Percentiles rank a stretch among this genome's conserved stretches.
phyloP scores from a whole-genome alignment of 2,113 vertebrate species.

The Strigops habroptila region DNA sequence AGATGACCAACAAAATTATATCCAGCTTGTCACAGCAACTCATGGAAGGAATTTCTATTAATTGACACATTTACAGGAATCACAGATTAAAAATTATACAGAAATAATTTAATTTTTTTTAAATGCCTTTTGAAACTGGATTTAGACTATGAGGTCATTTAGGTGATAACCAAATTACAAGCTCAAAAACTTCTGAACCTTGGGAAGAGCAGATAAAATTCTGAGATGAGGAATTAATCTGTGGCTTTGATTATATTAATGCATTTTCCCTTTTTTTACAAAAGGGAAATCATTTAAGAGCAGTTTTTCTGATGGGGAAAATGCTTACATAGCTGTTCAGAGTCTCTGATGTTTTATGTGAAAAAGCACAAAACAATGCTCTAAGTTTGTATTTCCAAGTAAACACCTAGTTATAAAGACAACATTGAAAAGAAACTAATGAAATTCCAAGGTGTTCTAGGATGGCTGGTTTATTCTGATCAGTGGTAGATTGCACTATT shows the following conservation, averaged over 20 bases:
- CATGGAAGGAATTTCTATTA: background rate
- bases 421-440: slow-evolving; percentile 84
- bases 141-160: background rate
- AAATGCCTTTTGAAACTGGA: background rate
- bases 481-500: slow-evolving; percentile 93
- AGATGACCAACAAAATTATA: background rate
- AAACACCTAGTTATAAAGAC: slow-evolving; percentile 80
- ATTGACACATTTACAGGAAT: background rate
- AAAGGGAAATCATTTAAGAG: background rate
- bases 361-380: slow-evolving; percentile 53
- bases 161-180: background rate
- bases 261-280: background rate
- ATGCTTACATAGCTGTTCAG: background rate
- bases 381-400: slow-evolving; percentile 79
- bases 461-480: slow-evolving; percentile 88
- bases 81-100: background rate
- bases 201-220: background rate
- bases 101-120: accelerated
- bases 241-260: background rate
- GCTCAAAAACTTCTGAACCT: background rate
- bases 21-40: background rate
- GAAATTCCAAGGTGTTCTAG: slow-evolving; percentile 87
- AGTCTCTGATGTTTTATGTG: slow-evolving; percentile 50
- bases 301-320: background rate
- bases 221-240: background rate